Percentiles rank a stretch among this genome's conserved stretches.
Conservation (phyloP, 2,113 vertebrate species). For the Gracilinanus agilis region DNA sequence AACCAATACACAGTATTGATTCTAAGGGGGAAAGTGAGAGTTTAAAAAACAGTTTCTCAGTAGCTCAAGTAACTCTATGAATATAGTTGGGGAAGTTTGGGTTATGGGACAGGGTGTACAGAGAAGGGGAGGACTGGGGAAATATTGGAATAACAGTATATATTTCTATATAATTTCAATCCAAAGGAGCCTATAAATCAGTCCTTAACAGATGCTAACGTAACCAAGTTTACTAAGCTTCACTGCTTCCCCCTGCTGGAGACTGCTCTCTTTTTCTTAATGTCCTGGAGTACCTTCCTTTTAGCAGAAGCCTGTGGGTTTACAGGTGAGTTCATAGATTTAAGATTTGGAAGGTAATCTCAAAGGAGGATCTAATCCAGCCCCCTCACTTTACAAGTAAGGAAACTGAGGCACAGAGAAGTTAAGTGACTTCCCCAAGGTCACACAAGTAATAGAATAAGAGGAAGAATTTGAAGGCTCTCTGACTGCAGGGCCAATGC, state of each 20-base stretch:
- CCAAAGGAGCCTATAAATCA: slow-evolving; percentile 18
- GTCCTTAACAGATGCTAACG: slow-evolving; percentile 90
- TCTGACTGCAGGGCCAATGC: neutral
- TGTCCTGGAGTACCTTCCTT: slow-evolving; percentile 99
- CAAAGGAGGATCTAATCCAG: neutral
- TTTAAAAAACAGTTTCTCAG: neutral
- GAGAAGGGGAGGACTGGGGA: slow-evolving; percentile 4
- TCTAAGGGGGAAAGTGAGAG: too few species aligned
- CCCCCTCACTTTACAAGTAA: neutral
- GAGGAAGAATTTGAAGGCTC: neutral
- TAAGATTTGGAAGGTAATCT: neutral
- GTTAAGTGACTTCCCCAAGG: neutral
- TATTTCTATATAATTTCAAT: slow-evolving; percentile 26
- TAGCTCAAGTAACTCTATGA: neutral
- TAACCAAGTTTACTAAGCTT: slow-evolving; percentile 99
- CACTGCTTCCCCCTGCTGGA: slow-evolving; percentile 99
- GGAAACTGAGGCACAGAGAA: neutral
- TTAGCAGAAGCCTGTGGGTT: slow-evolving; percentile 98
- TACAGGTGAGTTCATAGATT: slow-evolving; percentile 89
- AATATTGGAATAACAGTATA: neutral
- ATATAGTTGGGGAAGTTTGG: neutral
- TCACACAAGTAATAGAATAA: neutral
- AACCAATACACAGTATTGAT: too few species aligned
- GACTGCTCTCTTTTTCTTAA: slow-evolving; percentile 98
- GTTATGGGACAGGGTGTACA: neutral